phyloP scores from a whole-genome alignment of 2,888 invertebrate genomes.

The Acholoe squamosa region DNA sequence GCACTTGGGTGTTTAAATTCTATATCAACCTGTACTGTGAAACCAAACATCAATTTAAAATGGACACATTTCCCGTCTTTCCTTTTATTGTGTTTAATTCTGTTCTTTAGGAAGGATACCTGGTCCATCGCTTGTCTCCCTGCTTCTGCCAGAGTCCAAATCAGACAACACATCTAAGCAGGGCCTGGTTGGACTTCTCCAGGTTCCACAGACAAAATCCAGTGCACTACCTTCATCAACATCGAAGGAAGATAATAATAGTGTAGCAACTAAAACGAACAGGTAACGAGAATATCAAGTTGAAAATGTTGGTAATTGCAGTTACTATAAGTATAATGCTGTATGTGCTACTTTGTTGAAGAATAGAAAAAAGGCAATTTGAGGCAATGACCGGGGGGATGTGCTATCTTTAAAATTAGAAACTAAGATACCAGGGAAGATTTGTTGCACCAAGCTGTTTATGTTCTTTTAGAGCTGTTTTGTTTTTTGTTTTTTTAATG shows the following conservation, averaged over 20 bases:
- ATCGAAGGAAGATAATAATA: not conserved
- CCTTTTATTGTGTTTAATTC: too few species aligned
- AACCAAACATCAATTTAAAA: too few species aligned
- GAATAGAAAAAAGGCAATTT: too few species aligned
- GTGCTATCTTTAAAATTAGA: too few species aligned
- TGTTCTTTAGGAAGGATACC: slow-evolving; percentile 24
- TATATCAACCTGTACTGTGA: too few species aligned
- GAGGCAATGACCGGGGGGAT: too few species aligned
- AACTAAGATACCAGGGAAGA: not conserved
- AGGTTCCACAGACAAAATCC: not conserved
- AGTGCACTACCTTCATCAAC: not conserved
- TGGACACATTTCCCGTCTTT: too few species aligned
- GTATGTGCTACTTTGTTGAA: too few species aligned
- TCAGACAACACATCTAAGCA: not conserved
- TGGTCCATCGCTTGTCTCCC: not conserved
- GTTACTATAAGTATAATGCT: too few species aligned
- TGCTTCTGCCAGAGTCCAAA: not conserved
- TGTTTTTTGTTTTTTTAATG: not conserved
- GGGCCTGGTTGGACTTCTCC: not conserved
- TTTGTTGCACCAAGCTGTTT: not conserved
- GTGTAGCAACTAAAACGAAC: not conserved
- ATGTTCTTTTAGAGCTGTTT: not conserved
- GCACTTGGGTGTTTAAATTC: too few species aligned
- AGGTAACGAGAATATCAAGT: not conserved
- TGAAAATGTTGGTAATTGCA: too few species aligned